phyloP scores from a whole-genome alignment of 2,113 vertebrate species.

The Gopherus flavomarginatus region DNA sequence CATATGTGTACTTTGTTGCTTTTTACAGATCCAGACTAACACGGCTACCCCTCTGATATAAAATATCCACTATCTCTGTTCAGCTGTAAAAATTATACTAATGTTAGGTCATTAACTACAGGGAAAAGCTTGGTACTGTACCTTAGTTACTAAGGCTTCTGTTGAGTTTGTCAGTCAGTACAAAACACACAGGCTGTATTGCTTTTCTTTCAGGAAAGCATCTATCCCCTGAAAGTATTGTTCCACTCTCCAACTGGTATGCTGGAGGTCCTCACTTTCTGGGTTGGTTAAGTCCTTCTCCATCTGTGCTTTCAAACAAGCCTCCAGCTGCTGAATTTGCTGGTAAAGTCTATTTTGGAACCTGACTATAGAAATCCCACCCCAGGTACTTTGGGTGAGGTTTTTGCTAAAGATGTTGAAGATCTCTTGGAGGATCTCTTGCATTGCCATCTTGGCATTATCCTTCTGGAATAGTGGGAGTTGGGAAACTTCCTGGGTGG shows the following conservation, averaged over 20 bases:
- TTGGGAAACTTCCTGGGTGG: background rate
- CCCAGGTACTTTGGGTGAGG: background rate
- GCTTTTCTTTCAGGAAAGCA: no score
- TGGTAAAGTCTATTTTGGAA: slow-evolving; percentile 34
- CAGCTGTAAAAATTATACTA: no score
- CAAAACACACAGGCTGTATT: no score
- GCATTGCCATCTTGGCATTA: background rate
- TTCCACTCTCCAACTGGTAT: background rate
- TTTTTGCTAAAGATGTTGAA: slow-evolving; percentile 19
- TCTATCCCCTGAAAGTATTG: no score
- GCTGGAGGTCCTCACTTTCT: background rate
- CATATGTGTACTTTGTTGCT: no score
- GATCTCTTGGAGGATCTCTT: slow-evolving; percentile 56
- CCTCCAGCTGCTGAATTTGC: slow-evolving; percentile 19
- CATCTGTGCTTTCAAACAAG: background rate
- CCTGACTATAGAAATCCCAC: background rate
- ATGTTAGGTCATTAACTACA: no score
- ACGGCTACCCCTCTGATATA: no score
- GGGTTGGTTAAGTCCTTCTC: background rate
- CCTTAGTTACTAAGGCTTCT: no score
- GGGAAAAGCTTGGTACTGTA: no score
- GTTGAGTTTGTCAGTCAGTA: no score
- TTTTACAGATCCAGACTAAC: no score
- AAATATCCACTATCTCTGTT: no score
- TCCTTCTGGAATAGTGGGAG: background rate